Evolutionary conservation across 2,888 invertebrate species (phyloP).

Genomic region (Sericinus montela): DNA sequence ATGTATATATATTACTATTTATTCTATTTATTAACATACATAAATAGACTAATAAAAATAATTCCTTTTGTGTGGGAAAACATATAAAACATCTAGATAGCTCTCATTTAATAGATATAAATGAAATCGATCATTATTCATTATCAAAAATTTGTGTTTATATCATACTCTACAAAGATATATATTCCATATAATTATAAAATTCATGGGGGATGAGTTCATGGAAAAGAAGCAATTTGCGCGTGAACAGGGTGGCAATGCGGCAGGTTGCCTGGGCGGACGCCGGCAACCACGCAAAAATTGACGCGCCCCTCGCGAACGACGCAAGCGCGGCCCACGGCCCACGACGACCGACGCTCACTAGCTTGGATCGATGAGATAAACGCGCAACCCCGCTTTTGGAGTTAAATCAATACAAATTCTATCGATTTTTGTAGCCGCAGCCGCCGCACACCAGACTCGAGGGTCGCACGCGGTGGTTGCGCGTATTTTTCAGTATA

Average conservation of each 20-base stretch:
- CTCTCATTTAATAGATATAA: too few relatives aligned
- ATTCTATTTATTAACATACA: too few relatives aligned
- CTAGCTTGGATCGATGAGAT: slow-evolving; percentile 84
- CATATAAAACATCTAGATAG: too few relatives aligned
- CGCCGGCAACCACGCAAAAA: slow-evolving; percentile 30
- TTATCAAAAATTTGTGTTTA: background rate
- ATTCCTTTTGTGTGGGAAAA: too few relatives aligned
- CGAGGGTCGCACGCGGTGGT: slow-evolving; percentile 76
- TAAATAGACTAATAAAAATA: too few relatives aligned
- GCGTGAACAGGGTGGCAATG: slow-evolving; percentile 65
- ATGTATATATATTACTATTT: too few relatives aligned
- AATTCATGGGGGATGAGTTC: slow-evolving; percentile 17
- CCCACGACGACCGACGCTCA: slow-evolving; percentile 31
- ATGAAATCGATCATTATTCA: background rate
- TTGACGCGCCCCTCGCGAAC: slow-evolving; percentile 31
- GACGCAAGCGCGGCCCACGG: slow-evolving; percentile 57
- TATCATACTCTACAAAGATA: slow-evolving; percentile 2
- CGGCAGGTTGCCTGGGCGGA: slow-evolving; percentile 43
- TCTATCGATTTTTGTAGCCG: slow-evolving; percentile 86
- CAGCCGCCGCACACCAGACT: slow-evolving; percentile 77
- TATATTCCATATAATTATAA: background rate
- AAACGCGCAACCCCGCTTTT: slow-evolving; percentile 86
- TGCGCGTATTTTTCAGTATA: slow-evolving; percentile 51
- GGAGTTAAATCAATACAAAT: slow-evolving; percentile 84
- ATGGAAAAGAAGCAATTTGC: slow-evolving; percentile 42